Conservation (phyloP, 1,140 invertebrate genomes). For the Antheraea mylitta region DNA sequence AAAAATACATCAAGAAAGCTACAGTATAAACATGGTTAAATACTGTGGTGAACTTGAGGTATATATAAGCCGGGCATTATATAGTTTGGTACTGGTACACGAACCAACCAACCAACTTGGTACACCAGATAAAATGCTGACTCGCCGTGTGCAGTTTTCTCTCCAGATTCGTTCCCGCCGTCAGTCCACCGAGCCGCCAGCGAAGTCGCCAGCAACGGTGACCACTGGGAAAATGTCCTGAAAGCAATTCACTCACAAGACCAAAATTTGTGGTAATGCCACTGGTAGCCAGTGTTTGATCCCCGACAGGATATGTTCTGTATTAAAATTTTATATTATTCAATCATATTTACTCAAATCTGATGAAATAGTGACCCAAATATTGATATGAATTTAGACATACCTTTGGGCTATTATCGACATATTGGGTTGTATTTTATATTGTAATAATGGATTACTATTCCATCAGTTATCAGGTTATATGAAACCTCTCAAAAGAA, state of each 20-base stretch:
- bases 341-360: not conserved
- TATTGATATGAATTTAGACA: too few relatives aligned
- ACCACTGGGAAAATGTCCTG: conserved; percentile 77
- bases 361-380: not conserved
- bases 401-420: not conserved
- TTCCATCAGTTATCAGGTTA: conserved; percentile 39
- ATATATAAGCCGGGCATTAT: not conserved
- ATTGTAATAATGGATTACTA: too few relatives aligned
- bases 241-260: conserved; percentile 75
- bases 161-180: conserved; percentile 72
- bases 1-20: not conserved
- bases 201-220: conserved; percentile 72
- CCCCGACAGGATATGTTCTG: conserved; percentile 57
- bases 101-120: not conserved
- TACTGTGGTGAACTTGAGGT: not conserved
- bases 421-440: not conserved
- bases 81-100: not conserved
- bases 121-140: conserved; percentile 64
- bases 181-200: conserved; percentile 56
- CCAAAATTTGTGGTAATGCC: conserved; percentile 75
- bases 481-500: conserved; percentile 38
- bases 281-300: conserved; percentile 54
- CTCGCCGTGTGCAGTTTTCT: conserved; percentile 78
- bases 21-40: not conserved
- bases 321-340: conserved; percentile 42